Base-by-base conservation (phyloP, 1,140 invertebrate species). In the Potamilus streckersoni region DNA sequence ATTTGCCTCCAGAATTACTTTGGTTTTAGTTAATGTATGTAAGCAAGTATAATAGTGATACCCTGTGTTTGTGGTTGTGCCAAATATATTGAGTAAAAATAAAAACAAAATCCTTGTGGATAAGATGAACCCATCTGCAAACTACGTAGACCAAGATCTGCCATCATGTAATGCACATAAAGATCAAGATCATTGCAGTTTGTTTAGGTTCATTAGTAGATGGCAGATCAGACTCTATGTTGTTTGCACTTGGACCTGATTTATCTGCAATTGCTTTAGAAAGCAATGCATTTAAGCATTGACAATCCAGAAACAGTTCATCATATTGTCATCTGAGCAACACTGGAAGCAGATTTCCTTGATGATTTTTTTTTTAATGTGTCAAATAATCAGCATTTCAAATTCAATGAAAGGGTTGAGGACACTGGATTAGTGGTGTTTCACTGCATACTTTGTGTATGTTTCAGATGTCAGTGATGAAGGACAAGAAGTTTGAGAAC, bases 401-500 rank as follows among this genome's bases (percentile, higher is more conserved):
- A n/a, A 62, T 62, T n/a, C 23, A 62, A 19, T 23, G 6, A 62
- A 23, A 23, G 60, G 4, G 19, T 8, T 23, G 4, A 0, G 19
- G 6, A 62, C 19, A 62, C 60, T n/a, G 19, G 23, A 62, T 23
- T 62, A 11, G 60, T 19, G 4, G 8, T n/a, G 6, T 23, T 62
- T n/a, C 23, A n/a, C 12, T 17, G n/a, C 6, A 67, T 73, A 27
- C 20, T 17, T 6, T 49, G 38, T 49, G 38, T 75, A 67, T 72
- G 23, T 82, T 85, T 55, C 63, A 91, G 90, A 78, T 90, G 58
- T 94, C 94, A 86, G 87, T 93, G 64, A 84, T 96, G 58, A 91
- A 93, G 75, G 94, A 93, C 63, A 92, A 93, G 85, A 90, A 95
- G 49, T 91, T 93, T 71, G 96, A 98, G 84, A 94, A 96, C 92